These are phyloP conservation scores for Melieria crassipennis DNA, from an alignment of 2,888 invertebrate species.

Conservation along the genomic window DNA sequence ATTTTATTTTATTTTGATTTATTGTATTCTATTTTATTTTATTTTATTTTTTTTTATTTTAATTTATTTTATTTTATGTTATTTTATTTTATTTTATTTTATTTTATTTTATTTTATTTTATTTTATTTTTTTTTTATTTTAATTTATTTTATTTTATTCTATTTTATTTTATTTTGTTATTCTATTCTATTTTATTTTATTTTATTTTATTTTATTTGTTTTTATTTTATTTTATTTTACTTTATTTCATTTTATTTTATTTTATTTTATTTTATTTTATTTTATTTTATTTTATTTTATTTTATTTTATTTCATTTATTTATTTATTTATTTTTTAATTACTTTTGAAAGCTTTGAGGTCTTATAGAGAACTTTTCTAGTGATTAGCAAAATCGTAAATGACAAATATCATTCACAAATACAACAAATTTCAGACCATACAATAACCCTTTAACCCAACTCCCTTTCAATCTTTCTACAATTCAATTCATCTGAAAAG, in stretches of 20 bases:
- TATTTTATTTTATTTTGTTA: slow-evolving; percentile 4
- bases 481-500: too few relatives aligned
- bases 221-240: background rate
- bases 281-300: background rate
- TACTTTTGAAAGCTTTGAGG: slow-evolving; percentile 16
- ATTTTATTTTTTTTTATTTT: background rate
- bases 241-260: background rate
- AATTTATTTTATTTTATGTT: background rate
- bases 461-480: too few relatives aligned
- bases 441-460: too few relatives aligned
- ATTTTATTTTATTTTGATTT: background rate
- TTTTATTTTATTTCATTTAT: slow-evolving; percentile 1
- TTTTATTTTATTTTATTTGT: background rate
- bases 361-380: slow-evolving; percentile 1
- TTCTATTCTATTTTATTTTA: background rate
- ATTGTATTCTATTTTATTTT: background rate
- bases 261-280: background rate
- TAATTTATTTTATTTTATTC: background rate
- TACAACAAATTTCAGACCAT: too few relatives aligned
- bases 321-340: background rate
- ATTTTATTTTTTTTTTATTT: background rate
- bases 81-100: slow-evolving; percentile 3
- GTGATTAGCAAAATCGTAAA: too few relatives aligned
- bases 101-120: background rate
- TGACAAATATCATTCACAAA: too few relatives aligned